A percentile compares a stretch with the other conserved stretches of the same genome.
Evolutionary conservation across 2,797 vertebrate genomes (phyloP).

Genomic region (Peromyscus attwateri): DNA sequence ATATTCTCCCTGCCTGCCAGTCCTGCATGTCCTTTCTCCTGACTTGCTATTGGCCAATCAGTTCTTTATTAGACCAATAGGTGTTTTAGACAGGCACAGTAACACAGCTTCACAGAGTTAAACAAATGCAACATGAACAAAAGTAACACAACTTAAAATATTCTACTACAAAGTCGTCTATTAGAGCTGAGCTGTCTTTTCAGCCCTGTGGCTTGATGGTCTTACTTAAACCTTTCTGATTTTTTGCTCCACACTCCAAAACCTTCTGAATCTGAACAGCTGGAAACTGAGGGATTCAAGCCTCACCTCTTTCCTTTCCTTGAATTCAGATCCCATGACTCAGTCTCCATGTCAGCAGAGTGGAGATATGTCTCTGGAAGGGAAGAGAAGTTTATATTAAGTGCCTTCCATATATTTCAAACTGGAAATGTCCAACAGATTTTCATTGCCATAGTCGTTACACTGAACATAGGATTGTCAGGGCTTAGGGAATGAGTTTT

Average conservation of each 20-base stretch:
- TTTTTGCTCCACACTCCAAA: constrained; percentile 59
- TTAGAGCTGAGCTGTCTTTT: neutral
- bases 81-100: no score
- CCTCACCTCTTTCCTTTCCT: neutral
- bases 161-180: no score
- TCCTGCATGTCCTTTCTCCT: no score
- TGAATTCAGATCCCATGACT: constrained; percentile 47
- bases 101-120: no score
- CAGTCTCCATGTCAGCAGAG: constrained; percentile 3
- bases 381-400: neutral
- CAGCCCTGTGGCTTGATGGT: constrained; percentile 46
- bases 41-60: no score
- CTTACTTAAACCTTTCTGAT: constrained; percentile 64
- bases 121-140: no score
- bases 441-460: neutral
- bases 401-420: neutral
- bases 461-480: neutral
- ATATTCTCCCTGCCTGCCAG: no score
- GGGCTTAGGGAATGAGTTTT: neutral
- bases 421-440: neutral
- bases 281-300: constrained; percentile 71
- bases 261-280: constrained; percentile 31
- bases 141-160: no score
- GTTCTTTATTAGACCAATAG: no score
- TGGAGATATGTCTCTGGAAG: neutral